Percentiles rank a stretch among this genome's conserved stretches.
These are phyloP conservation scores for Drosophila setosimentum DNA, from an alignment of 2,888 invertebrate species.

Conservation along the genomic window DNA sequence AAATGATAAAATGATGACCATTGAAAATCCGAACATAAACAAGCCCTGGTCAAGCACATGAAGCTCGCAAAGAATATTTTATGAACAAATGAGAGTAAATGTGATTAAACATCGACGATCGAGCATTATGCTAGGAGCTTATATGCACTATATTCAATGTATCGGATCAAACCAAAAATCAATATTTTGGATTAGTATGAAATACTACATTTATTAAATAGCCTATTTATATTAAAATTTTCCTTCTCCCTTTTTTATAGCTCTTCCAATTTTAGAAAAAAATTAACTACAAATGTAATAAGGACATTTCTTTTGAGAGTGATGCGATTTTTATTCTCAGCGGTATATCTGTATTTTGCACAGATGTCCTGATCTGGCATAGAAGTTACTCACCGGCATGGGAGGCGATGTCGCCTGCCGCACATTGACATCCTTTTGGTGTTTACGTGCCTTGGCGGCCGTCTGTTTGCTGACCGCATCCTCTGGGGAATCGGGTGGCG, in stretches of 20 bases:
- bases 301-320: background rate
- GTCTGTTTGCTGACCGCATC: slow-evolving; percentile 8
- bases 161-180: background rate
- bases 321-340: background rate
- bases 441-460: background rate
- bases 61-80: too few species aligned
- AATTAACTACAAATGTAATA: background rate
- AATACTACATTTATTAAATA: background rate
- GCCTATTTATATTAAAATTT: too few species aligned
- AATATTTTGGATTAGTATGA: background rate
- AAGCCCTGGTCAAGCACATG: too few species aligned
- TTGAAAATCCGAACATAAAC: too few species aligned
- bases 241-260: too few species aligned
- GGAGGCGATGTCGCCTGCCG: background rate
- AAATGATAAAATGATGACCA: too few species aligned
- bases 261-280: background rate
- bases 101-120: too few species aligned
- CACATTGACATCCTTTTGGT: background rate
- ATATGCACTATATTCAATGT: too few species aligned
- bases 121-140: too few species aligned
- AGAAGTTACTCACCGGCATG: slow-evolving; percentile 11
- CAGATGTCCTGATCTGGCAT: background rate
- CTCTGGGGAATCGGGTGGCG: slow-evolving; percentile 58
- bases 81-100: too few species aligned
- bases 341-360: background rate